Evolutionary conservation across 2,797 vertebrate genomes (phyloP).

Genomic region (Dallia pectoralis): DNA sequence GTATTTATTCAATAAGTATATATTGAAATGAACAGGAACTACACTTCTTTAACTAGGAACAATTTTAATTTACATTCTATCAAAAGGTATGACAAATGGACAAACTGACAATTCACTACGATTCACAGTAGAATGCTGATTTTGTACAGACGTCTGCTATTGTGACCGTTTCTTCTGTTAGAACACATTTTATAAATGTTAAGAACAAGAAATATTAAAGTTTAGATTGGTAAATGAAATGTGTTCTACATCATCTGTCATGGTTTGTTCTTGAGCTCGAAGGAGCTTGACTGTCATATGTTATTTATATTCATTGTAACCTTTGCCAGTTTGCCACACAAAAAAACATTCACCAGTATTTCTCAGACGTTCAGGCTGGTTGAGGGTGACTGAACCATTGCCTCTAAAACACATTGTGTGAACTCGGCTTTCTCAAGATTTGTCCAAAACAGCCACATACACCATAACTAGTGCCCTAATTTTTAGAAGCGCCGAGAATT

Average conservation of each 20-base stretch:
- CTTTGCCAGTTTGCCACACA: not conserved
- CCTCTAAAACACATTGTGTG: not conserved
- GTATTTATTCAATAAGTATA: not conserved
- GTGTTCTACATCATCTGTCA: conserved; percentile 51
- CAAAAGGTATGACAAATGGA: conserved; percentile 39
- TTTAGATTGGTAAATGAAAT: conserved; percentile 65
- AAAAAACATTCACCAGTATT: not conserved
- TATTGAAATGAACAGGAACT: too few relatives aligned
- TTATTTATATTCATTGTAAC: not conserved
- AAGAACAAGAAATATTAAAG: conserved; percentile 71
- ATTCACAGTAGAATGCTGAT: conserved; percentile 49
- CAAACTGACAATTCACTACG: conserved; percentile 49
- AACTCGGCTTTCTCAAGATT: not conserved
- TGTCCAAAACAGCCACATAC: not conserved
- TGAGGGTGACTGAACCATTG: conserved; percentile 1
- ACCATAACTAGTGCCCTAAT: not conserved
- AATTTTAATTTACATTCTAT: conserved; percentile 14
- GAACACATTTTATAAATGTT: conserved; percentile 77
- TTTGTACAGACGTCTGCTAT: conserved; percentile 71
- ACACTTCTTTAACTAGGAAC: too few relatives aligned
- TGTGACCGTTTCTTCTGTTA: conserved; percentile 71
- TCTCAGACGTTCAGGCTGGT: not conserved
- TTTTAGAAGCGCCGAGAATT: too few relatives aligned
- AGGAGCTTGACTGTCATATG: not conserved
- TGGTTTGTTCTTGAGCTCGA: not conserved